phyloP scores from a whole-genome alignment of 2,113 vertebrate species.

The Asarcornis scutulata region DNA sequence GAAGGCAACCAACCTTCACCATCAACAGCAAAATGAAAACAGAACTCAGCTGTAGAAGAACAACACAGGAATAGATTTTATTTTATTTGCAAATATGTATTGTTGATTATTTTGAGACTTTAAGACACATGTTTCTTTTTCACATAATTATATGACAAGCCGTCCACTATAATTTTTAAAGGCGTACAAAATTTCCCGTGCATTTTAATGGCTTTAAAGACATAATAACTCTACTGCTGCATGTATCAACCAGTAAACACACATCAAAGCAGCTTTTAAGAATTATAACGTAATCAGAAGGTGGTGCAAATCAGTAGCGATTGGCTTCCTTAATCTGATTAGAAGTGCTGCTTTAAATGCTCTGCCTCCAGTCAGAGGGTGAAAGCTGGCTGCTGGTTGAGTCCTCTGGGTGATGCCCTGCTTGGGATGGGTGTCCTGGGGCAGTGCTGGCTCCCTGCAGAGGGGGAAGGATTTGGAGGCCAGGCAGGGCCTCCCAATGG shows the following conservation, averaged over 20 bases:
- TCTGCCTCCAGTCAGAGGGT: background rate
- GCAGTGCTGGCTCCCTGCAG: fast-evolving
- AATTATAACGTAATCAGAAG: background rate
- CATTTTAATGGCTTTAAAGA: slow-evolving; percentile 50
- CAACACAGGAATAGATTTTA: slow-evolving; percentile 20
- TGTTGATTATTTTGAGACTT: slow-evolving; percentile 66
- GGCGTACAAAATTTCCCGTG: background rate
- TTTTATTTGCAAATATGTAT: slow-evolving; percentile 33
- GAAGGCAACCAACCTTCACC: slow-evolving; percentile 72
- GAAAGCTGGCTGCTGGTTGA: fast-evolving
- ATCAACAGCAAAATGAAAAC: slow-evolving; percentile 62
- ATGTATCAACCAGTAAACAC: background rate
- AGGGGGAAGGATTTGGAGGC: background rate
- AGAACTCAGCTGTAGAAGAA: slow-evolving; percentile 61
- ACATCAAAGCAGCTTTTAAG: slow-evolving; percentile 23
- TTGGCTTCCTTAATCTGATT: slow-evolving; percentile 24
- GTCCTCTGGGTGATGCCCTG: background rate
- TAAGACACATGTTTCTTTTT: slow-evolving; percentile 57
- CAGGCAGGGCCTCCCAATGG: fast-evolving
- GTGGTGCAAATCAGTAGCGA: background rate
- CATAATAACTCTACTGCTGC: background rate
- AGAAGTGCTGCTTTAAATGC: background rate
- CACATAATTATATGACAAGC: slow-evolving; percentile 55
- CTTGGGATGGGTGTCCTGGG: background rate
- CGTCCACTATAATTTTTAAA: slow-evolving; percentile 39